These are phyloP conservation scores for Hyles vespertilio DNA, from an alignment of 1,140 invertebrate species.

Conservation along the genomic window DNA sequence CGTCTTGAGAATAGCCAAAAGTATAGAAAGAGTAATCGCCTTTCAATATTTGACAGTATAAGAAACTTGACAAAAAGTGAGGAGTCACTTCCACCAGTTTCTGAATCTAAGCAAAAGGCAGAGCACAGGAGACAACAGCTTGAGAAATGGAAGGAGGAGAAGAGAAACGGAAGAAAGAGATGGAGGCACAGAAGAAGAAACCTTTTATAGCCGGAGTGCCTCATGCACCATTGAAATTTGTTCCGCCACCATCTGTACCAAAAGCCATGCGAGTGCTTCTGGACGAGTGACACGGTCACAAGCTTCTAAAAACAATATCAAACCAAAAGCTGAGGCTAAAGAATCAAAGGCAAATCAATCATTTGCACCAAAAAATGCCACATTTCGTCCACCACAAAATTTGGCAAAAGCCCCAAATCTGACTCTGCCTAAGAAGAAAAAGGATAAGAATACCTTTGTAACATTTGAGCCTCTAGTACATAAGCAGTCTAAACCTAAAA, in stretches of 20 bases:
- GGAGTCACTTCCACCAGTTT: constrained; percentile 23
- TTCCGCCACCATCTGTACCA: constrained; percentile 41
- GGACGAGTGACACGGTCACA: constrained; percentile 57
- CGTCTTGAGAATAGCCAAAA: constrained; percentile 42
- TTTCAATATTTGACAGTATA: constrained; percentile 47
- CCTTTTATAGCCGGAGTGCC: constrained; percentile 50
- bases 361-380: constrained; percentile 60
- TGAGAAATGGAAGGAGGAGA: constrained; percentile 62
- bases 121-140: constrained; percentile 48
- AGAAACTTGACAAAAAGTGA: constrained; percentile 41
- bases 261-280: constrained; percentile 43
- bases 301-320: constrained; percentile 29
- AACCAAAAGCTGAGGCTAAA: constrained; percentile 6
- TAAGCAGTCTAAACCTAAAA: not conserved
- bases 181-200: constrained; percentile 49
- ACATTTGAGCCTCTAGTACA: constrained; percentile 11
- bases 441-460: constrained; percentile 23
- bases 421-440: constrained; percentile 16
- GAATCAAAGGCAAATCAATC: constrained; percentile 22
- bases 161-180: constrained; percentile 49
- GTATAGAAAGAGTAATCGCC: constrained; percentile 38
- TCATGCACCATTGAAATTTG: constrained; percentile 38
- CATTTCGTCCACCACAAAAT: constrained; percentile 45
- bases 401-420: constrained; percentile 28
- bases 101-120: constrained; percentile 31